These are phyloP conservation scores for Cichlasoma orientale DNA, from an alignment of 2,797 vertebrate species.

Conservation along the genomic window DNA sequence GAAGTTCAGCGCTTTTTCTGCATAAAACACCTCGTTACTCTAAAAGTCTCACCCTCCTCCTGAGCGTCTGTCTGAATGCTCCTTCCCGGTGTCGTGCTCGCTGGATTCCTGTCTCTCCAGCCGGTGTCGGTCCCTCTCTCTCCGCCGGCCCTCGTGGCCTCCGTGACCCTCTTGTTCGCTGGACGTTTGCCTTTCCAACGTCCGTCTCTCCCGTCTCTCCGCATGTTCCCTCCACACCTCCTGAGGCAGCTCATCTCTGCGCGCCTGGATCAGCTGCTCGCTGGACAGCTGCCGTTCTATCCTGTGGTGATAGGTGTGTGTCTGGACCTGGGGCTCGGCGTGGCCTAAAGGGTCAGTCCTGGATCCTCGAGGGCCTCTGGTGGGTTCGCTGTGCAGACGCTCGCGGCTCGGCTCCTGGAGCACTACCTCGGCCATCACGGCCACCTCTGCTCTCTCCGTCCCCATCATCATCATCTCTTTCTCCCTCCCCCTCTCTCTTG, in stretches of 20 bases:
- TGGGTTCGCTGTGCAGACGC: slow-evolving; percentile 75
- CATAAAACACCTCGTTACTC: neutral
- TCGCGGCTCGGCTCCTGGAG: slow-evolving; percentile 77
- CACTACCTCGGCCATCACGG: slow-evolving; percentile 79
- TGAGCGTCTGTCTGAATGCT: slow-evolving; percentile 83
- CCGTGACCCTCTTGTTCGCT: slow-evolving; percentile 79
- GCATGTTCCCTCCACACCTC: slow-evolving; percentile 84
- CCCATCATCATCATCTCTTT: slow-evolving; percentile 59
- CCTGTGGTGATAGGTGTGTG: slow-evolving; percentile 50
- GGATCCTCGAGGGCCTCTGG: slow-evolving; percentile 66
- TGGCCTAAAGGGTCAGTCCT: slow-evolving; percentile 64
- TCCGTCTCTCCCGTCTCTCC: slow-evolving; percentile 77
- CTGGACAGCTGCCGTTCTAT: slow-evolving; percentile 80
- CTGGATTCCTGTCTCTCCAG: slow-evolving; percentile 90
- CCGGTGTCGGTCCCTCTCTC: slow-evolving; percentile 84
- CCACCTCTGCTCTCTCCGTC: slow-evolving; percentile 53
- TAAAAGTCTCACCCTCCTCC: slow-evolving; percentile 74
- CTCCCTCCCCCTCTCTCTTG: slow-evolving; percentile 62
- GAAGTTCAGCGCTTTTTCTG: neutral
- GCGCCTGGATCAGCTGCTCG: slow-evolving; percentile 81
- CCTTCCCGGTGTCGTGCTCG: slow-evolving; percentile 85
- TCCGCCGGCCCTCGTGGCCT: slow-evolving; percentile 74
- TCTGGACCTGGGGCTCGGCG: slow-evolving; percentile 76
- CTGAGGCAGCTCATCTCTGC: slow-evolving; percentile 82
- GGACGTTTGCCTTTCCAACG: slow-evolving; percentile 82